Conservation (phyloP, 1,140 invertebrate genomes). For the Anthonomus grandis region DNA sequence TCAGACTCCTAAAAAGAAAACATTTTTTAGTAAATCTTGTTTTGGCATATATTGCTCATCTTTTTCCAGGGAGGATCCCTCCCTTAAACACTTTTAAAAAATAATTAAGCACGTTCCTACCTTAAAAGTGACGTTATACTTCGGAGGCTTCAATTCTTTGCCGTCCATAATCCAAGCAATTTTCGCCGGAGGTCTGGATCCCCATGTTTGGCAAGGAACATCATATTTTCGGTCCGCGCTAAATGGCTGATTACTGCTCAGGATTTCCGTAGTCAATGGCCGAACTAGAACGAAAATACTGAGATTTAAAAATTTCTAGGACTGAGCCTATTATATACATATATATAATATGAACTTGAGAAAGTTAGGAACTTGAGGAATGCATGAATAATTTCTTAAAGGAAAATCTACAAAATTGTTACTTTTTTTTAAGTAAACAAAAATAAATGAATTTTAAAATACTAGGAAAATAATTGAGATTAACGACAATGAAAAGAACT, state of each 20-base stretch:
- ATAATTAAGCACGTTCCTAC: conserved; percentile 48
- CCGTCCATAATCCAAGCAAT: conserved; percentile 80
- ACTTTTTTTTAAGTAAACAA: no score
- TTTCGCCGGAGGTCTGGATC: conserved; percentile 73
- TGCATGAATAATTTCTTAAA: no score
- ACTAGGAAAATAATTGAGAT: no score
- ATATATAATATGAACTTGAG: no score
- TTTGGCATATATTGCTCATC: neutral
- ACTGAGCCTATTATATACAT: no score
- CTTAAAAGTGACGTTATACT: conserved; percentile 54
- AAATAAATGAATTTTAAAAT: no score
- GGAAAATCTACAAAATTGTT: no score
- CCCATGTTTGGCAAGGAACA: conserved; percentile 73
- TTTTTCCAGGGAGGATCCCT: neutral
- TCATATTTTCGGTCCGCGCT: conserved; percentile 76
- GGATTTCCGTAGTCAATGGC: conserved; percentile 71
- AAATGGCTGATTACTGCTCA: conserved; percentile 73
- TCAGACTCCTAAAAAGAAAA: conserved; percentile 60
- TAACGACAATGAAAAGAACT: no score
- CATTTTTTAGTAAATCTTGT: neutral
- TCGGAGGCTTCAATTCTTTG: conserved; percentile 54
- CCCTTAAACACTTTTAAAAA: neutral
- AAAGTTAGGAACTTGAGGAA: no score
- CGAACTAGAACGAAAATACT: conserved; percentile 62
- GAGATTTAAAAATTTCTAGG: no score